Evolutionary conservation across 1,140 invertebrate species (phyloP).

Genomic region (Conus betulinus): DNA sequence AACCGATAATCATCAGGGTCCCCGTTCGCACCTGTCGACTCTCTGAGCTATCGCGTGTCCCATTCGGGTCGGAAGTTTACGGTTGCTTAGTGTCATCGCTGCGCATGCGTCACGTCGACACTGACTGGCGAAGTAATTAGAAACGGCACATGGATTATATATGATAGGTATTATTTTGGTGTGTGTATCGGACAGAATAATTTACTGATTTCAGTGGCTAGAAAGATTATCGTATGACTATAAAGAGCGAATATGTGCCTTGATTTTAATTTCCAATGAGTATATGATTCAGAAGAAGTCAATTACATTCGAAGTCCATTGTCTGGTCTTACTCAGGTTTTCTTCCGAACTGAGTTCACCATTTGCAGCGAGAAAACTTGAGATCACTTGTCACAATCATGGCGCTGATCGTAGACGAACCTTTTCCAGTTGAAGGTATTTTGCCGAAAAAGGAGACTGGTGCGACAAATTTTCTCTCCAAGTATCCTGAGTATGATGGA

Average conservation of each 20-base stretch:
- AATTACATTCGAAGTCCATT: not conserved
- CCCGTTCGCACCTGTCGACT: not conserved
- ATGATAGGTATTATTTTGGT: not conserved
- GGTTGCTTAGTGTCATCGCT: constrained; percentile 51
- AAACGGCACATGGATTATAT: not conserved
- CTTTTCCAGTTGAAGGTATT: constrained; percentile 72
- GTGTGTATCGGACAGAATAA: too few relatives aligned
- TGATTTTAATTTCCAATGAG: not conserved
- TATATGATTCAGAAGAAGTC: not conserved
- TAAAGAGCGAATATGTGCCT: not conserved
- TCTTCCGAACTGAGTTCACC: not conserved
- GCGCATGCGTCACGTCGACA: not conserved
- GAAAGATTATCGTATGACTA: not conserved
- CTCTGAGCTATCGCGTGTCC: constrained; percentile 27
- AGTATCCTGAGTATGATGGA: constrained; percentile 96
- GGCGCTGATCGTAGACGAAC: constrained; percentile 65
- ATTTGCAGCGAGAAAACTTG: not conserved
- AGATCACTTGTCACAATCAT: constrained; percentile 50
- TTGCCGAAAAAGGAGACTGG: constrained; percentile 98
- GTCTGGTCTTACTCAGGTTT: not conserved
- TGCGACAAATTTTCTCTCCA: constrained; percentile 89
- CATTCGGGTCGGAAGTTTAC: constrained; percentile 50
- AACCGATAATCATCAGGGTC: not conserved
- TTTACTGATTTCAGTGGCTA: too few relatives aligned
- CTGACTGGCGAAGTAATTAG: constrained; percentile 21